Base-by-base conservation (phyloP, 2,888 invertebrate genomes). In the Daptonema setosum region DNA sequence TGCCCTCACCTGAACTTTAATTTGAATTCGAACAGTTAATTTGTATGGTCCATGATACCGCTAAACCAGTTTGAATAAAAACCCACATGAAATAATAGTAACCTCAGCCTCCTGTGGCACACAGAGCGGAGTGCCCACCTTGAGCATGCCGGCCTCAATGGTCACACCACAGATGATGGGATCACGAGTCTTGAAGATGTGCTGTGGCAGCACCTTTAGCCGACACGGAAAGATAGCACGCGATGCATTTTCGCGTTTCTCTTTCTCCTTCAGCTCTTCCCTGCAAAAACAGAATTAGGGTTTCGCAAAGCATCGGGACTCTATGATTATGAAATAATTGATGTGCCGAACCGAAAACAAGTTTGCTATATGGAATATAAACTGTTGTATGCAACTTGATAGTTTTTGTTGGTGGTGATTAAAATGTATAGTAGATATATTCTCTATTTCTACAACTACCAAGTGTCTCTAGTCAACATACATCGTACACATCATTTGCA, bases 181-280 rank as follows among this genome's bases (percentile, higher is more conserved):
- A 76, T 97, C 93, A 59, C 97, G 80, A 11, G 88, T 86, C 76
- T 97, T 99, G 80, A 97, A 99, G 69, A 99, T 81, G 75, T 82
- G 91, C 75, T 95, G 84, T 1, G 82, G 81, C 60, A 83, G 68
- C 55, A 83, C 76, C 59, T 78, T 77, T 52, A 99, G 77, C 74
- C 90, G 91, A 78, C 93, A 95, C 0, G 97, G 97, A 77, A 97
- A 99, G 61, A 99, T 91, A 25, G 97, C 97, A 62, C 95, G 82
- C 68, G 88, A 82, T 70, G 90, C 90, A 77, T 87, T 84, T 73
- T 95, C 90, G 64, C 91, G 90, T 29, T 91, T 81, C 70, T 88
- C 91, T 73, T 81, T 81, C 70, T 82, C 81, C 68, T 83, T 85
- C 56, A 91, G 75, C 66, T 93, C 90, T 58, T 91, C 90, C 60